These are phyloP conservation scores for Erpobdella octoculata DNA, from an alignment of 2,888 invertebrate species.

Conservation along the genomic window DNA sequence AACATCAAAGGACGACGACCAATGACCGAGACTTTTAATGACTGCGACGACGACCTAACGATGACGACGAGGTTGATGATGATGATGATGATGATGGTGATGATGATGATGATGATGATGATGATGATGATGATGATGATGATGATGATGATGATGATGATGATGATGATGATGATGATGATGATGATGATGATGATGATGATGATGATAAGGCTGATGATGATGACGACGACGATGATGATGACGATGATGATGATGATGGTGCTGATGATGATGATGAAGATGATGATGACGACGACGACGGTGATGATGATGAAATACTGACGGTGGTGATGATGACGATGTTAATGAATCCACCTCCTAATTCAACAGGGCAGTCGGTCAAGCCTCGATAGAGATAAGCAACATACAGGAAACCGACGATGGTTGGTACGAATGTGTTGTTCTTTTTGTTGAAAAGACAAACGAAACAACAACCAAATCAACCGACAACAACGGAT, in stretches of 20 bases:
- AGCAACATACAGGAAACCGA: conserved; percentile 86
- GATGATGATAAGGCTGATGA: neutral
- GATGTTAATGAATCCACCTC: neutral
- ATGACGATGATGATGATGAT: conserved; percentile 12
- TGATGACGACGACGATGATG: conserved; percentile 8
- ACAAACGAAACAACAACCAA: conserved; percentile 60
- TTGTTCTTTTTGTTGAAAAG: conserved; percentile 87
- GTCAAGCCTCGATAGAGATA: conserved; percentile 71
- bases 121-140: neutral
- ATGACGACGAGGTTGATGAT: neutral
- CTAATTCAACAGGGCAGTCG: conserved; percentile 28
- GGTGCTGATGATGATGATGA: conserved; percentile 10
- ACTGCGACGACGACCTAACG: neutral
- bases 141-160: neutral
- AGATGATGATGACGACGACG: neutral
- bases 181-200: neutral
- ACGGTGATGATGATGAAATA: conserved; percentile 12
- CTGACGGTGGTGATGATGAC: neutral
- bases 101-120: neutral
- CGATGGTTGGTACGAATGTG: conserved; percentile 93
- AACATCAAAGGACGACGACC: neutral
- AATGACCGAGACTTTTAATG: neutral
- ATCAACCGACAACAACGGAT: conserved; percentile 71
- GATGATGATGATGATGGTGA: neutral
- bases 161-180: neutral